Evolutionary conservation across 2,113 vertebrate species (phyloP), one percentile per base, ranked within the genome.

Genomic region (Atlantisia rogersi): DNA sequence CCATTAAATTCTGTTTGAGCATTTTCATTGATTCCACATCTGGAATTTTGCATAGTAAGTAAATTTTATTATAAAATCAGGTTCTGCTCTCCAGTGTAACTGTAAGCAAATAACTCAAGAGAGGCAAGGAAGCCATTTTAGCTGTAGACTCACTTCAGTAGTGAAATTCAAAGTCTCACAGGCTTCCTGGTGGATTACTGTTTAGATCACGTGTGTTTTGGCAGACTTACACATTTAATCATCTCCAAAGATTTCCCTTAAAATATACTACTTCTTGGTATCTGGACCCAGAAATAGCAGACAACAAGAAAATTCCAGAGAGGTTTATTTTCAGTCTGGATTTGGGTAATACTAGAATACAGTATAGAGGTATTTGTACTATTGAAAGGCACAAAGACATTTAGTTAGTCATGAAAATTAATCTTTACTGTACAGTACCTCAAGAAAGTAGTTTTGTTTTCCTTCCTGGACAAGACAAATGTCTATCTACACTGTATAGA

Each of bases 41-140:
- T 94, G 69, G 32, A 91, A 81, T 88, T 87, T 40, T 94, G 68
- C n/a, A 81, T 88, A 52, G 29, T 65, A 83, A 92, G 60, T 80
- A 48, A 63, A 71, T 85, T 88, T 68, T 71, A n/a, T 94, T 86
- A 65, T 29, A 71, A 79, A 92, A 86, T 84, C 56, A 84, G 29
- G 73, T 88, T 88, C 62, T 95, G 37, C 65, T 91, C 44, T 64
- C 39, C 79, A 46, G 29, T 83, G 42, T 83, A 84, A 90, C 50
- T 20, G 15, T 32, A 7, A 94, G 46, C 93, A 92, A 86, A 92
- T 62, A 82, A 50, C 40, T 67, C 5, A 3, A 32, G 65, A 91
- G 39, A 91, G 42, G 16, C n/a, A 85, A 82, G 32, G 39, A 95
- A 82, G 76, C 28, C n/a, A 81, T 91, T 85, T 92, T 52, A 89